Evolutionary conservation across 2,888 invertebrate genomes (phyloP), one percentile per base, ranked within the genome.

Genomic region (Leptinotarsa juncta): DNA sequence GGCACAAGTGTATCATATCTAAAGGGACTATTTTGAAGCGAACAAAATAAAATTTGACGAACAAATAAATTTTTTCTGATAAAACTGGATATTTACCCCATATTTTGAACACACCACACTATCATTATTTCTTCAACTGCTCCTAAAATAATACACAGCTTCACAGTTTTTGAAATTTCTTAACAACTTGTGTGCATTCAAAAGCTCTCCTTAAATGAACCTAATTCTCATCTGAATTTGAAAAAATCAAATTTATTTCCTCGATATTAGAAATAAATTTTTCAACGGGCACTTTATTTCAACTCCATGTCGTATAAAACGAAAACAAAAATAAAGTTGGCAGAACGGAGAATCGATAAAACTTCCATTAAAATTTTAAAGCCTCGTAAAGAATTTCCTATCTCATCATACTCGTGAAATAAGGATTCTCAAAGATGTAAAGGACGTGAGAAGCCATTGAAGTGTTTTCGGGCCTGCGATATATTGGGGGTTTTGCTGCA

Each of bases 391-490:
- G 62, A 62, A 62, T 62, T 62, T 62, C 62, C 42, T 62, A 62
- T 62, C 62, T 62, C 62, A 62, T 62, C 62, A 62, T 62, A 62
- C 62, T 62, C 62, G 62, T 62, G 62, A 62, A 62, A 62, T 62
- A 62, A 32, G 62, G 62, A 62, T 62, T 62, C 32, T 26, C 62
- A 62, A 32, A 32, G 62, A 62, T 62, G n/a, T 62, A 62, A 62
- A 62, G 12, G 62, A 62, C 62, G 62, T 62, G 62, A 62, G 62
- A 62, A 62, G 62, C 62, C 62, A 62, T 62, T 62, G 32, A 62
- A 62, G 32, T 62, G 62, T 62, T 62, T 62, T 62, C 62, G 62
- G 32, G n/a, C 62, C 14, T n/a, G 62, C 62, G 16, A 62, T 62
- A 62, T 62, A 62, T 62, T 62, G 62, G 62, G 62, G 32, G 26